Evolutionary conservation across 2,888 invertebrate species (phyloP), one percentile per base, ranked within the genome.

Genomic region (Megaustenia siamemsis): DNA sequence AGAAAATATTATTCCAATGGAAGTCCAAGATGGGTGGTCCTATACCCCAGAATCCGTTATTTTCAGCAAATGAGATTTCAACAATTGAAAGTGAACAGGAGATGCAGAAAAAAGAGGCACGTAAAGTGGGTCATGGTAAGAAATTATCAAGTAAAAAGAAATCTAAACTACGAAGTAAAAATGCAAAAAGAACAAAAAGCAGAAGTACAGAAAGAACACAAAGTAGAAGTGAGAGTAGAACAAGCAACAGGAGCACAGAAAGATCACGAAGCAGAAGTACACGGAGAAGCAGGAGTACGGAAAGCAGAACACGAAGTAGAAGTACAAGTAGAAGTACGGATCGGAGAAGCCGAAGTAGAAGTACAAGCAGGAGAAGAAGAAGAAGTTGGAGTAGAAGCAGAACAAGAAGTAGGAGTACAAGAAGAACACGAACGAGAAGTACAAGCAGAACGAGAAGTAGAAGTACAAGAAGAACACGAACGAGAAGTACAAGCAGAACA

Each of bases 11-110:
- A 18, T 35, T 82, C 32, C 56, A 63, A 38, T 24, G 45, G 3
- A 45, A 28, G 60, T 5, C 75, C 6, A 43, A 60, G 15, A 73
- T 63, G 66, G 63, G 60, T 60, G 82, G 63, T n/a, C 60, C 71
- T 6, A 21, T 6, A 1, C 1, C 71, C n/a, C 38, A 38, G 15
- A 69, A 28, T 38, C 53, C 71, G 21, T 28, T 56, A 38, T n/a
- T 71, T 5, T 80, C 66, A 6, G 35, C 81, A 2, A 53, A 81
- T 38, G 45, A 69, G 8, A n/a, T 38, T 10, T 38, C 78, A 21
- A n/a, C 28, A 12, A 24, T 71, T 56, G 82, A 75, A 56, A 24
- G n/a, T 3, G 56, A 69, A n/a, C 18, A 15, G 40, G 49, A 56
- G 76, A 28, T 32, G 49, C 32, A 63, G 63, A 53, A 45, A 38